Evolutionary conservation across 2,888 invertebrate genomes (phyloP).

Genomic region (Plebejus argus): DNA sequence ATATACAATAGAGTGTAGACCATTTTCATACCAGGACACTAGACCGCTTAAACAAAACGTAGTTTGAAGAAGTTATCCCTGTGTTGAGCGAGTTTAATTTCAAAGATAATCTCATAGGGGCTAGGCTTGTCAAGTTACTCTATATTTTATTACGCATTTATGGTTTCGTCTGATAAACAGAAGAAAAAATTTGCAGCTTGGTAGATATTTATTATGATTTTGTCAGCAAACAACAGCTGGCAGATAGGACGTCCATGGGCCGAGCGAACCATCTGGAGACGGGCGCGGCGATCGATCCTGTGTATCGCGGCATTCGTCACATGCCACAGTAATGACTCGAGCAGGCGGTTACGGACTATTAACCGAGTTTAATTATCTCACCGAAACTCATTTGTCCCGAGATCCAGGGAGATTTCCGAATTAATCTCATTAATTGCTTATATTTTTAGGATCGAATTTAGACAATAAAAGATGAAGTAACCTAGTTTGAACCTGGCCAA

Average conservation of each 20-base stretch:
- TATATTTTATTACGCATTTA: no score
- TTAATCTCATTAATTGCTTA: constrained; percentile 12
- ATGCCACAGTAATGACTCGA: constrained; percentile 24
- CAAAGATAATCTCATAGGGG: no score
- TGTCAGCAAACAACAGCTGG: neutral
- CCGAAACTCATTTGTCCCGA: neutral
- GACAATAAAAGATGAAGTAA: neutral
- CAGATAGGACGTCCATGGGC: neutral
- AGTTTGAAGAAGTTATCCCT: no score
- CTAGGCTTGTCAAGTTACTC: no score
- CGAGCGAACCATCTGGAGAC: neutral
- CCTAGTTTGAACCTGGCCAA: neutral
- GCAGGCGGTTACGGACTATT: constrained; percentile 16
- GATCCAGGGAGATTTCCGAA: neutral
- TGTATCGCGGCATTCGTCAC: constrained; percentile 23
- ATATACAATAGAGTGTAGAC: no score
- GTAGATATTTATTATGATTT: neutral
- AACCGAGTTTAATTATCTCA: constrained; percentile 21
- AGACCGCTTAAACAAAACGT: no score
- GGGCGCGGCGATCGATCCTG: constrained; percentile 1
- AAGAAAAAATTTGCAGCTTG: neutral
- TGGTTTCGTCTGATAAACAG: neutral
- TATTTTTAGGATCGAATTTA: neutral
- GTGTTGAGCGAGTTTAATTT: no score
- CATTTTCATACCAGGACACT: no score